These are phyloP conservation scores for Narcine bancroftii DNA, from an alignment of 2,113 vertebrate species.

Conservation along the genomic window DNA sequence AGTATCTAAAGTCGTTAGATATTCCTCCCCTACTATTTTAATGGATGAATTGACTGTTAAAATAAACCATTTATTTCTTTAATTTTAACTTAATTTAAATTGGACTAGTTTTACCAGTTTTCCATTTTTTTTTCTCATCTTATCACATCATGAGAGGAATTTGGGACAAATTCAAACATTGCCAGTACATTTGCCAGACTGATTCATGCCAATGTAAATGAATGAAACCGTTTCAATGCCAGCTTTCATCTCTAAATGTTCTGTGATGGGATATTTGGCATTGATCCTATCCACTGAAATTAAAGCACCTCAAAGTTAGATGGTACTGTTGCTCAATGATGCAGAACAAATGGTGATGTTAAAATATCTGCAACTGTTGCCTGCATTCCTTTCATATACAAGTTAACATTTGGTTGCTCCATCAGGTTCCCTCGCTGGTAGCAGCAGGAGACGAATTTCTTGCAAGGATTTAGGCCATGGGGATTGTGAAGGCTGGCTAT, in stretches of 20 bases:
- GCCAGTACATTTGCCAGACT: not conserved
- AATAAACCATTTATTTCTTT: not conserved
- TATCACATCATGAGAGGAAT: not conserved
- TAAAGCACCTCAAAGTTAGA: not conserved
- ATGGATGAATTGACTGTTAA: not conserved
- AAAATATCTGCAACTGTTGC: not conserved
- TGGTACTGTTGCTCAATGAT: not conserved
- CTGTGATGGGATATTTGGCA: not conserved
- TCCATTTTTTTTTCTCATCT: not conserved
- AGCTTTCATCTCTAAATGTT: not conserved
- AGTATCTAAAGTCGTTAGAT: not conserved
- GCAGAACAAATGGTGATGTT: not conserved
- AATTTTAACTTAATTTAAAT: too few species aligned
- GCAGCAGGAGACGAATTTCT: constrained; percentile 75
- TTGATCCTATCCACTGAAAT: not conserved
- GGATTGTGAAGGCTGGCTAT: constrained; percentile 82
- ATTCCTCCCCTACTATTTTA: not conserved
- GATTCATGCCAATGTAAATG: not conserved
- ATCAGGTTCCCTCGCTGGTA: constrained; percentile 68
- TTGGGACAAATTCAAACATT: not conserved
- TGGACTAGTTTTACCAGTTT: too few species aligned
- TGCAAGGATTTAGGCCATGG: constrained; percentile 80
- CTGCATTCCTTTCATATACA: not conserved
- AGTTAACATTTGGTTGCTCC: not conserved
- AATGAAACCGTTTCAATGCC: not conserved